phyloP scores from a whole-genome alignment of 2,113 vertebrate species.

The Dicerorhinus sumatrensis region DNA sequence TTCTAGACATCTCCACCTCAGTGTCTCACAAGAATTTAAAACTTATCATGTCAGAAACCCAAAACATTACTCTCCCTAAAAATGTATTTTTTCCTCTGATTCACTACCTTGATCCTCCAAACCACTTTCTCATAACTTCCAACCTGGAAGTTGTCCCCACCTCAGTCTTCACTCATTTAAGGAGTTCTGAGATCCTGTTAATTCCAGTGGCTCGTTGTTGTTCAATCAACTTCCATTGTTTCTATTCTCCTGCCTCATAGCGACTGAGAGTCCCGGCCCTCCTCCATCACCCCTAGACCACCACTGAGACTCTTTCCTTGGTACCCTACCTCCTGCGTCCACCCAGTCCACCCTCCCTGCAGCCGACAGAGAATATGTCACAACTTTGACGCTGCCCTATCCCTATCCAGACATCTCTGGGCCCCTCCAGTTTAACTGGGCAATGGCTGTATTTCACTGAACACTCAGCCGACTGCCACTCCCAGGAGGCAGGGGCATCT shows the following conservation, averaged over 20 bases:
- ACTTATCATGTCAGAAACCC: not conserved
- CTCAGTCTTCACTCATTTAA: accelerated
- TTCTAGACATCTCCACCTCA: not conserved
- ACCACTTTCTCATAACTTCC: not conserved
- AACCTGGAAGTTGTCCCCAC: not conserved
- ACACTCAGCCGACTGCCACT: accelerated
- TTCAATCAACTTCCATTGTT: no score
- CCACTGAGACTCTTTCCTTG: accelerated
- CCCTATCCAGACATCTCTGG: not conserved
- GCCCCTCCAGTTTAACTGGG: no score
- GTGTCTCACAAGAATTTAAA: not conserved
- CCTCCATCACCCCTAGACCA: accelerated
- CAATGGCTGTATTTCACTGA: accelerated
- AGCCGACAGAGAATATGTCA: accelerated
- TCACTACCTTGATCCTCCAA: no score
- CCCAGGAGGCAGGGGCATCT: accelerated
- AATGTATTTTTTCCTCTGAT: not conserved
- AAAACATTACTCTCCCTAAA: not conserved
- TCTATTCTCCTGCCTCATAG: accelerated
- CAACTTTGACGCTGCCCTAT: not conserved
- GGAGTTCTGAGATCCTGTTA: not conserved
- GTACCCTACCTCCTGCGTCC: not conserved
- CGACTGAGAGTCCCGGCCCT: accelerated
- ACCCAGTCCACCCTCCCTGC: accelerated
- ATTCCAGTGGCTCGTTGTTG: not conserved